phyloP scores from a whole-genome alignment of 2,888 invertebrate species.

The Ennomos erosarius region DNA sequence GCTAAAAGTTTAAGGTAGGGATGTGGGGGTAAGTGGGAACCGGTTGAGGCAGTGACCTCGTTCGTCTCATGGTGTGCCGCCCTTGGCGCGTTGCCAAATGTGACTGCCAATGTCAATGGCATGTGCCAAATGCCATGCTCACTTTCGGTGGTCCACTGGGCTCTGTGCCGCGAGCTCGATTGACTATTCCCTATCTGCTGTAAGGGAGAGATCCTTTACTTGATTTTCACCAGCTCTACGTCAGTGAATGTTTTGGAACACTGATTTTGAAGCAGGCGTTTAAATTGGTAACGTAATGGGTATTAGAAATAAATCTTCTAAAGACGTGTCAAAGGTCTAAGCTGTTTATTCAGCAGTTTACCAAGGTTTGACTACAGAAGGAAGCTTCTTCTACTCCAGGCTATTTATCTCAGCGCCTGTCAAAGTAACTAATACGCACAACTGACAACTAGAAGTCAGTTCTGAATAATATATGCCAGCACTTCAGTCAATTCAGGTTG shows the following conservation, averaged over 20 bases:
- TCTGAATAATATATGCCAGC: conserved; percentile 22
- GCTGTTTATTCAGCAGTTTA: conserved; percentile 16
- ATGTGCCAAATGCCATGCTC: conserved; percentile 59
- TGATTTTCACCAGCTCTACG: too few species aligned
- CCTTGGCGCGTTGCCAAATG: conserved; percentile 61
- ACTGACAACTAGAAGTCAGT: conserved; percentile 17
- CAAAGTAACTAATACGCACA: conserved; percentile 23
- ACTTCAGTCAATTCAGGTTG: conserved; percentile 10
- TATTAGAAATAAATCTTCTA: too few species aligned
- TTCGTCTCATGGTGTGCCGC: conserved; percentile 56
- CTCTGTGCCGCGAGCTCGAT: conserved; percentile 23
- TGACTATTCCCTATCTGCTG: conserved; percentile 20
- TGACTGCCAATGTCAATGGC: conserved; percentile 74
- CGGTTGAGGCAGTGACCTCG: conserved; percentile 56
- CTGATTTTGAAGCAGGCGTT: too few species aligned
- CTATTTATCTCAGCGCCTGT: conserved; percentile 31
- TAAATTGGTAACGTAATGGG: too few species aligned
- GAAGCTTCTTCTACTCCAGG: conserved; percentile 17
- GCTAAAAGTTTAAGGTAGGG: conserved; percentile 29
- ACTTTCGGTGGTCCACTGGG: conserved; percentile 47
- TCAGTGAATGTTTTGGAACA: too few species aligned
- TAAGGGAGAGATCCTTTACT: background rate
- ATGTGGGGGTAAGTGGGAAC: conserved; percentile 33
- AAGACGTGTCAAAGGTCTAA: background rate
- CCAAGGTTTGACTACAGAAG: conserved; percentile 15